These are phyloP conservation scores for Agrochola circellaris DNA, from an alignment of 2,888 invertebrate species.

Conservation along the genomic window DNA sequence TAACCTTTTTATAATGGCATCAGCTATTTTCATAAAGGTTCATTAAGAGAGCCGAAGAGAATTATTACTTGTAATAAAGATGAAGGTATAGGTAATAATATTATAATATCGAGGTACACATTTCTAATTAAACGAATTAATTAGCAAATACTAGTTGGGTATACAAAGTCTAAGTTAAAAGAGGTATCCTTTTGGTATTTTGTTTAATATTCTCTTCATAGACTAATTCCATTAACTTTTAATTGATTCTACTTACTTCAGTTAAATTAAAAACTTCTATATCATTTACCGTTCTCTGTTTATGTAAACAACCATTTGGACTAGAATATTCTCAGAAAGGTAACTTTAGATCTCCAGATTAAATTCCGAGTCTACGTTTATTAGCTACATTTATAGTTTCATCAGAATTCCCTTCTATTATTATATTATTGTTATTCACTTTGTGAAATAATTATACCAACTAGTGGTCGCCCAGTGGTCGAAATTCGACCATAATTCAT, in stretches of 20 bases:
- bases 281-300: constrained; percentile 2
- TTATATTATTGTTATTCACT: constrained; percentile 9
- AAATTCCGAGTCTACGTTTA: constrained; percentile 25
- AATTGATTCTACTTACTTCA: neutral
- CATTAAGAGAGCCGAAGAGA: neutral
- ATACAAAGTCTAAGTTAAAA: neutral
- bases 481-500: too few relatives aligned
- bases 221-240: neutral
- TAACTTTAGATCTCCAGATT: constrained; percentile 19
- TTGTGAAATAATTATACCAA: neutral
- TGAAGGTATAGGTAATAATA: neutral
- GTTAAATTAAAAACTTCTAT: neutral
- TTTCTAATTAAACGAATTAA: neutral
- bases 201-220: neutral
- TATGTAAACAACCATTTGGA: neutral
- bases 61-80: neutral
- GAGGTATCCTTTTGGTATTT: neutral
- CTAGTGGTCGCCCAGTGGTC: too few relatives aligned
- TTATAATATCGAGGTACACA: neutral
- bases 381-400: constrained; percentile 14
- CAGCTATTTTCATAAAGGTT: neutral
- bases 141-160: neutral
- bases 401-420: constrained; percentile 17
- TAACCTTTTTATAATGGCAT: neutral
- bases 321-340: constrained; percentile 7